A percentile compares a stretch with the other conserved stretches of the same genome.
phyloP scores from a whole-genome alignment of 2,888 invertebrate species.

The Anorthoa munda region DNA sequence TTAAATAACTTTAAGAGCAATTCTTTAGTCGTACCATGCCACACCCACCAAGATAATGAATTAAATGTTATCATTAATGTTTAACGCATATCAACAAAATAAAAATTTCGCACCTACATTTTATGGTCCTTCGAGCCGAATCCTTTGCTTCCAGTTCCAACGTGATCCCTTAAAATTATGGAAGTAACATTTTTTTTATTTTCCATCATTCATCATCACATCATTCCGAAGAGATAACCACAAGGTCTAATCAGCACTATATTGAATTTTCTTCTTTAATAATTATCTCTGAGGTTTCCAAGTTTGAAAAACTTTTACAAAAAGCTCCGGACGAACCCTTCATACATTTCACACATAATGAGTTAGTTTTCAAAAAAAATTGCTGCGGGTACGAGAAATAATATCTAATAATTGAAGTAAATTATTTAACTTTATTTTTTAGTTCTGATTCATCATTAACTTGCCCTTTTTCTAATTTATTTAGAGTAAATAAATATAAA shows the following conservation, averaged over 20 bases:
- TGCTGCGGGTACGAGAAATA: neutral
- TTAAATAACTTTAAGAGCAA: no score
- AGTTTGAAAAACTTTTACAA: conserved; percentile 45
- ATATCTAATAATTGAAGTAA: no score
- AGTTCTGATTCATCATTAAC: no score
- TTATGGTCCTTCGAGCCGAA: neutral
- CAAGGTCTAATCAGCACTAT: conserved; percentile 54
- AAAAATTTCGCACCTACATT: no score
- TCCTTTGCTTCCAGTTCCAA: neutral
- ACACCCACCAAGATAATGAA: no score
- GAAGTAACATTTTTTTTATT: neutral
- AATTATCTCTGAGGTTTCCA: conserved; percentile 15
- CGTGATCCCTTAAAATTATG: neutral
- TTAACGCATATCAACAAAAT: no score
- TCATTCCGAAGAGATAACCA: conserved; percentile 14
- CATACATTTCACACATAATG: conserved; percentile 52
- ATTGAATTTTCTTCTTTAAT: conserved; percentile 55
- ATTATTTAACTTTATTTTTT: no score
- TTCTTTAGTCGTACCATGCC: no score
- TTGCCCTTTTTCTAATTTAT: no score
- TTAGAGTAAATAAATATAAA: no score
- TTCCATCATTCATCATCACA: no score
- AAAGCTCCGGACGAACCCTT: conserved; percentile 43
- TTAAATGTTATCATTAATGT: no score
- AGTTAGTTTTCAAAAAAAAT: conserved; percentile 45